Base-by-base conservation (phyloP, 2,113 vertebrate species). In the rabbit (Oryctolagus cuniculus) region DNA sequence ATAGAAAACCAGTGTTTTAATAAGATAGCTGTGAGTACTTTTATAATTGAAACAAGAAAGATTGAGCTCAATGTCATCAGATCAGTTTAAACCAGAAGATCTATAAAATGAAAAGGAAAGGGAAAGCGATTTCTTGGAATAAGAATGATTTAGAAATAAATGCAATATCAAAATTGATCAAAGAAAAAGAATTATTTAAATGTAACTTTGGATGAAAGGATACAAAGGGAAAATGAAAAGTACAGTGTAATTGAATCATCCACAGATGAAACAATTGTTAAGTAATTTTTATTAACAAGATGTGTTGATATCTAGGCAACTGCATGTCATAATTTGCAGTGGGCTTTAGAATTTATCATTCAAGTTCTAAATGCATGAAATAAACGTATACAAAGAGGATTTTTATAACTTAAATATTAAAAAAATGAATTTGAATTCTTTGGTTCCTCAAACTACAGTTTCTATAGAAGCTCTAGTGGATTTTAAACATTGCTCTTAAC, bases 121-220 rank as follows among this genome's bases (percentile, higher is more conserved):
- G 10, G 31, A 22, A 84, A 89, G 87, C 7, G 1, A 77, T 58
- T 75, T 91, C 24, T 89, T 34, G 81, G 16, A 69, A 81, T 81
- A 55, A 88, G 66, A 93, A 90, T 84, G 22, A 93, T 77, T 88
- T 92, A 96, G 73, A 96, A 95, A 84, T 88, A 96, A 74, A 84
- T 86, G 27, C 38, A 89, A 6, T 87, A 89, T 80, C 44, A 87
- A 93, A 94, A 84, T 15, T 84, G 24, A 93, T 92, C 69, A 90
- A 82, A 89, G 9, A 15, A 12, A 8, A 72, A 89, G 72, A 49
- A 51, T 55, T 82, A 11, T 27, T 92, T 61, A 80, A 93, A 72
- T 75, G 34, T 85, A 69, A 93, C 53, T 61, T 89, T 88, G 21
- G 13, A 77, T 90, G 21, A 96, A 94, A 88, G 64, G 27, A 77